These are phyloP conservation scores for Agriopis leucophaearia DNA, from an alignment of 2,888 invertebrate genomes.

Conservation along the genomic window DNA sequence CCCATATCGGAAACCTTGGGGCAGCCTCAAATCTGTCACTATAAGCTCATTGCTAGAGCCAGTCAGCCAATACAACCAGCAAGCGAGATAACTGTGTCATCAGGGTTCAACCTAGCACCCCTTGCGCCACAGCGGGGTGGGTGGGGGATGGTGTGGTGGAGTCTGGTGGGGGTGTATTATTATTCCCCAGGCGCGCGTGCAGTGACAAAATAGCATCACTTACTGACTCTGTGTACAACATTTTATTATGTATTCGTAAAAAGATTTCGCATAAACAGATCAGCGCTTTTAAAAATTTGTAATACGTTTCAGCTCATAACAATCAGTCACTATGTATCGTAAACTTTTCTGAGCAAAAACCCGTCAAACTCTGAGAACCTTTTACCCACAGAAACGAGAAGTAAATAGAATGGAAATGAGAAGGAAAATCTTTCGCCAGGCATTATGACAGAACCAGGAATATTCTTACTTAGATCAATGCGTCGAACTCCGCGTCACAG, in stretches of 20 bases:
- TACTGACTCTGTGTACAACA: constrained; percentile 19
- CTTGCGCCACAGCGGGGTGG: background rate
- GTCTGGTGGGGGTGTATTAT: constrained; percentile 19
- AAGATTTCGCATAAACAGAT: background rate
- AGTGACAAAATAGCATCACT: constrained; percentile 30
- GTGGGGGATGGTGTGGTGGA: background rate
- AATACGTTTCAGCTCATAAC: too few species aligned
- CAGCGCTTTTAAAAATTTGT: background rate
- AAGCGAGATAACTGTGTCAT: background rate
- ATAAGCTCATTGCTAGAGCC: background rate
- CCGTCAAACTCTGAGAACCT: background rate
- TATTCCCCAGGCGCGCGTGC: constrained; percentile 21
- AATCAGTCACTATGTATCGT: too few species aligned
- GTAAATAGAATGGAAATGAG: too few species aligned
- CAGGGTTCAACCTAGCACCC: background rate
- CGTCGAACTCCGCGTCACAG: too few species aligned
- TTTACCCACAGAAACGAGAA: background rate
- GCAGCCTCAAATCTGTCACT: too few species aligned
- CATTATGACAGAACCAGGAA: too few species aligned
- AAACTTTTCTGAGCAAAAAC: too few species aligned
- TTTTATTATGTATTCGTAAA: constrained; percentile 14
- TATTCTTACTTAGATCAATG: too few species aligned
- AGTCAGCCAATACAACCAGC: background rate
- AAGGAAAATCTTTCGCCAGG: too few species aligned
- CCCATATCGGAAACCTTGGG: too few species aligned